A percentile compares a stretch with the other conserved stretches of the same genome.
phyloP scores from a whole-genome alignment of 2,797 vertebrate species.

The Tauraco hartlaubi region DNA sequence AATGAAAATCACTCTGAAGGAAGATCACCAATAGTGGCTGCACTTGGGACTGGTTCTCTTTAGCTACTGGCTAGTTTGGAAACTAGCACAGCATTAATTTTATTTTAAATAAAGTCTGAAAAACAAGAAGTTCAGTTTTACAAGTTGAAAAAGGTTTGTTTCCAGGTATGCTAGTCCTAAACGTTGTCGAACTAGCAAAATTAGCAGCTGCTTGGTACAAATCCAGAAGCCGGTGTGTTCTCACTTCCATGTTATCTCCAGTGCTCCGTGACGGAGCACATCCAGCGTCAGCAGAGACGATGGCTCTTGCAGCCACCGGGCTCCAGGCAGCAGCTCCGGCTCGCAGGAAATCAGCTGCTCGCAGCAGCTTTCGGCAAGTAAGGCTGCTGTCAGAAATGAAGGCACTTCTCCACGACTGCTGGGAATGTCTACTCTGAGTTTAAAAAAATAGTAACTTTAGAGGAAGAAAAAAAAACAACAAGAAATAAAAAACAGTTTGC shows the following conservation, averaged over 20 bases:
- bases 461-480: too few relatives aligned
- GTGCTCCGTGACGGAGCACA: accelerated
- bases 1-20: not conserved
- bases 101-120: not conserved
- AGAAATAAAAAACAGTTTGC: not conserved
- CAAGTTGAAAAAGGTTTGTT: not conserved
- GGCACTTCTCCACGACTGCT: not conserved
- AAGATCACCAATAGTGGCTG: not conserved
- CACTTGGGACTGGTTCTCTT: not conserved
- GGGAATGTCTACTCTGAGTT: accelerated
- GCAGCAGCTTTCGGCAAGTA: accelerated
- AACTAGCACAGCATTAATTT: not conserved
- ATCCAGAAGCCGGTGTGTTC: not conserved
- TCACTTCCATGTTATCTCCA: not conserved
- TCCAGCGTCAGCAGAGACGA: accelerated
- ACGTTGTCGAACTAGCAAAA: not conserved
- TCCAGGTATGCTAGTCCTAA: not conserved
- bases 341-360: not conserved
- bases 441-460: not conserved
- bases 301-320: not conserved
- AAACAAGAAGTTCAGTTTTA: not conserved
- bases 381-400: not conserved
- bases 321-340: not conserved
- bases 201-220: not conserved
- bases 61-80: not conserved